Base-by-base conservation (phyloP, 2,888 invertebrate species). In the Sussaba pulchella region DNA sequence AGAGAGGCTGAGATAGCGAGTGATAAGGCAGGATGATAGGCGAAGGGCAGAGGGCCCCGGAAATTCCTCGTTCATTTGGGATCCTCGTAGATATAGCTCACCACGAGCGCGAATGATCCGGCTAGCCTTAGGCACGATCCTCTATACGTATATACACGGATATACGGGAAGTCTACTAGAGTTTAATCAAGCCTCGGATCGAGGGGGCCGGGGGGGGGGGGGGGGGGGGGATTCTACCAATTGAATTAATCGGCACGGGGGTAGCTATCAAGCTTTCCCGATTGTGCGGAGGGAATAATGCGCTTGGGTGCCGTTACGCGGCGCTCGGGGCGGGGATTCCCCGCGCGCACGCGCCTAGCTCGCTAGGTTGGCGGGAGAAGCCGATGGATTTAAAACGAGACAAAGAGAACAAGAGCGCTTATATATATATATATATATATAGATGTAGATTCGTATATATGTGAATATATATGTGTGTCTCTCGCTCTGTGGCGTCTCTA, bases 141-240 rank as follows among this genome's bases (percentile, higher is more conserved):
- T 73, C 67, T 63, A 54, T 79, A 31, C 6, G 6, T 31, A 31
- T 31, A 6, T 31, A 31, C 6, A 31, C 6, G 31, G 2, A 31
- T 31, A 6, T 31, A 31, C 6, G 6, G 2, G 31, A 5, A 43
- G 43, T 31, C 73, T 67, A 73, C 57, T 70, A 70, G 77, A 76
- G 80, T 81, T 81, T 81, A 81, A 81, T 81, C 80, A 81, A 81
- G 80, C 80, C 69, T 63, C 72, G 80, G 76, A 76, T 81, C 77
- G 81, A 63, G 59, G 77, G 43, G 39, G 39, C n/a, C n/a, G 39
- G 39, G 39, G 39, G 39, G 39, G 39, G 8, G 39, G 39, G 2
- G 39, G 39, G 39, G 12, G 39, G 12, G 69, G 77, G 77, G 77
- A 81, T 81, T 81, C 81, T 70, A 77, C 81, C 81, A 77, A 81